Evolutionary conservation across 2,113 vertebrate species (phyloP), one percentile per base, ranked within the genome.

Genomic region (Gnathonemus longibarbis): DNA sequence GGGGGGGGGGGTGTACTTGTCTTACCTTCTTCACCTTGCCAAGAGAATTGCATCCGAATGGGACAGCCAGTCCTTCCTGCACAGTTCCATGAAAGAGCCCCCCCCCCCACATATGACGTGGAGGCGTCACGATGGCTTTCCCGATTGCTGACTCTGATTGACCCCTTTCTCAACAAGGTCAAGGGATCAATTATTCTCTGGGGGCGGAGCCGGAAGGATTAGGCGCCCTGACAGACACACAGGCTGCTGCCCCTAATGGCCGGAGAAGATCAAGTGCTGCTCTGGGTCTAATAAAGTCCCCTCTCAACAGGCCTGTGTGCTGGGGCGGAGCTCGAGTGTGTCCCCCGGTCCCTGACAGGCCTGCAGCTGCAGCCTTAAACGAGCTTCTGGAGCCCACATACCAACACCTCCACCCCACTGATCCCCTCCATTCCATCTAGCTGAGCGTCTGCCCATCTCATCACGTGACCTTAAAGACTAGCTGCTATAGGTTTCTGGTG

Each of bases 401-500:
- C 86, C 83, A 89, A 70, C 89, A 90, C 49, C 13, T 70, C 74
- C 24, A 70, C 45, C 89, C 52, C 83, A 89, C 42, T 17, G 9
- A 74, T 7, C 74, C 31, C n/a, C 74, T 58, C 86, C 83, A 66
- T 42, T 56, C 56, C 88, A 90, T 85, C 89, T 89, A 91, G 92
- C 89, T 84, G 90, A 92, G 91, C 94, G 95, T 94, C 94, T 95
- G 94, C 93, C 94, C 35, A 91, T 91, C 91, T 52, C 86, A 90
- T 95, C 95, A 95, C 88, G 93, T 95, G 94, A 95, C 93, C 91
- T 89, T 92, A 93, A 95, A 94, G 91, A 91, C 92, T 87, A 92
- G 24, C 46, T 50, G 24, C 84, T 49, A 48, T 86, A 70, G 62
- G 62, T 31, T 70, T 70, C n/a, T 17, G 84, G 46, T 49, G 24